Evolutionary conservation across 2,797 vertebrate genomes (phyloP), one percentile per base, ranked within the genome.

Genomic region (Peromyscus nudipes): DNA sequence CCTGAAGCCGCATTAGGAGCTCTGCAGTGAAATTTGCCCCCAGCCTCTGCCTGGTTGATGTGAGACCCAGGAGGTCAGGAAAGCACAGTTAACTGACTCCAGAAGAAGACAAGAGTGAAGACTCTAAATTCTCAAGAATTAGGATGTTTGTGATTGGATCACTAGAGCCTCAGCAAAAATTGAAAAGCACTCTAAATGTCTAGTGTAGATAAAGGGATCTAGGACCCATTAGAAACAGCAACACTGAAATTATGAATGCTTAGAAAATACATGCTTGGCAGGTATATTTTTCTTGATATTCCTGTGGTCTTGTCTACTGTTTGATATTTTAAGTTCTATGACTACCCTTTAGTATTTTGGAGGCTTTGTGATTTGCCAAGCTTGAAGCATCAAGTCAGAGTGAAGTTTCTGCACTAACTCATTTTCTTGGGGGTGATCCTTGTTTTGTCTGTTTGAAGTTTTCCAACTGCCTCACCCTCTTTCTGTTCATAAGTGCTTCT

Each of bases 221-320:
- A 23, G 37, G 8, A 62, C 77, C 40, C 29, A 69, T 80, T 64
- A 92, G 79, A 80, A 91, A 90, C 12, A 57, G 6, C 62, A 86
- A 91, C 62, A 43, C 21, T 90, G 67, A 14, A 90, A 91, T 91
- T 75, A 92, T 17, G 4, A 46, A 85, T 64, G 93, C 86, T 89
- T 37, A 65, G 40, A 52, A 84, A 57, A 62, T 19, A 76, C 2
- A 89, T 8, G 4, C 77, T 86, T 57, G 71, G 79, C 4, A 73
- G 14, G 73, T 62, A 23, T 14, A 43, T 86, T 95, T 96, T 95
- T 92, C 57, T 87, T 86, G 62, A 64, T 96, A 27, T 89, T 88
- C 11, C 37, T 69, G 34, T 9, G 21, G 65, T 69, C 12, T 76
- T 95, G 49, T 73, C 17, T 49, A 34, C n/a, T 57, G 8, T 64